Conservation (phyloP, 2,797 vertebrate genomes). For the Danio albolineatus region DNA sequence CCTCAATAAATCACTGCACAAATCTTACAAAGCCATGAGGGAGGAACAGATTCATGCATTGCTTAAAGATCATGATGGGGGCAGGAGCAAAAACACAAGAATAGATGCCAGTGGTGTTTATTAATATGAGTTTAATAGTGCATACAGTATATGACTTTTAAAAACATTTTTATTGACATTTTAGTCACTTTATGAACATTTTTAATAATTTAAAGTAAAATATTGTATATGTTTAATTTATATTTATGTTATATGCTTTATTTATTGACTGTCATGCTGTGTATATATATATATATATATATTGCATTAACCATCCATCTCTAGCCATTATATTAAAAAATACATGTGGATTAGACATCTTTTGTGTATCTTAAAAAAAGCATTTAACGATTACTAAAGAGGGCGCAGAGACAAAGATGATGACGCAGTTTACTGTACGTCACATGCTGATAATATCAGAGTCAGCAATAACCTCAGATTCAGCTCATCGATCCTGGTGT, state of each 20-base stretch:
- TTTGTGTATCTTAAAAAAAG: slow-evolving; percentile 6
- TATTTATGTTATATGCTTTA: no score
- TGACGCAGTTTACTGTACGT: slow-evolving; percentile 29
- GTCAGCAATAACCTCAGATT: slow-evolving; percentile 12
- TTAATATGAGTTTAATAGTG: no score
- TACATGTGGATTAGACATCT: no score
- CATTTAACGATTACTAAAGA: slow-evolving; percentile 26
- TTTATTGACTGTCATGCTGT: no score
- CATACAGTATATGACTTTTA: no score
- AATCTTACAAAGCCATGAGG: not conserved
- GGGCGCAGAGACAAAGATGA: slow-evolving; percentile 13
- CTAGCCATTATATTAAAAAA: not conserved
- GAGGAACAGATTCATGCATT: not conserved
- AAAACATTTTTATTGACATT: no score
- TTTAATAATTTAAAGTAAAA: no score
- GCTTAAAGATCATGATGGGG: not conserved
- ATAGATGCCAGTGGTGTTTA: not conserved
- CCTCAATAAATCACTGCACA: not conserved
- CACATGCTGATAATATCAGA: slow-evolving; percentile 11
- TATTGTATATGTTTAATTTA: no score
- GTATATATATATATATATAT: no score
- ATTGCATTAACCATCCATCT: not conserved
- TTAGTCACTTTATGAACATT: no score
- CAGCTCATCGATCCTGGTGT: slow-evolving; percentile 32
- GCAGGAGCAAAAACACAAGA: not conserved